Base-by-base conservation (phyloP, 2,888 invertebrate genomes). In the Lydus trimaculatus region DNA sequence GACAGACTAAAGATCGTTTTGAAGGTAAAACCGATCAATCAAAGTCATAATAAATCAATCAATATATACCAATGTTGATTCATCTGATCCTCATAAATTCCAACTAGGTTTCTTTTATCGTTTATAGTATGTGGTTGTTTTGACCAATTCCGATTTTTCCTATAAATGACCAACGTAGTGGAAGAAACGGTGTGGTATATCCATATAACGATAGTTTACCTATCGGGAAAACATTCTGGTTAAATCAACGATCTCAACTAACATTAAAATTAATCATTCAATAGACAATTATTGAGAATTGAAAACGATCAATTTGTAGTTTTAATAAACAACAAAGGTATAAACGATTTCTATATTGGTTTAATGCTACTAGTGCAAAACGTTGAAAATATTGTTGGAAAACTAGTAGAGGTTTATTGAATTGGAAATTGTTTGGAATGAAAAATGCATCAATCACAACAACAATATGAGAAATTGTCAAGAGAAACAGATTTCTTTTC, bases 21-120 rank as follows among this genome's bases (percentile, higher is more conserved):
- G 65, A 75, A 78, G 79, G 77, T 78, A 74, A 66, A 73, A 73
- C 72, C 75, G 75, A 83, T 84, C 83, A 81, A 82, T 84, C 84
- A 83, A 81, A 79, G 83, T 84, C 84, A 75, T 81, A 82, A 84
- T 84, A 84, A 84, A 83, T 84, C 83, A 83, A 82, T 83, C 81
- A 43, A 43, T 43, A 81, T 75, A 77, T 75, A 77, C 71, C 78
- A 72, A 69, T 76, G 79, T 79, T 77, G 78, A 78, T 79, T 80
- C 81, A 81, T 81, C 78, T 78, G 73, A 75, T 73, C 76, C 78
- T 80, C 80, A 82, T 82, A 82, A 82, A 82, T 82, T 81, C n/a
- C 80, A 76, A 76, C 77, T 72, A 73, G 71, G 70, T 76, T 75
- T 73, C 72, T 48, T 48, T 48, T 72, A 75, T 73, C 72, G 75